phyloP scores from a whole-genome alignment of 2,113 vertebrate genomes.

The Tiliqua scincoides region DNA sequence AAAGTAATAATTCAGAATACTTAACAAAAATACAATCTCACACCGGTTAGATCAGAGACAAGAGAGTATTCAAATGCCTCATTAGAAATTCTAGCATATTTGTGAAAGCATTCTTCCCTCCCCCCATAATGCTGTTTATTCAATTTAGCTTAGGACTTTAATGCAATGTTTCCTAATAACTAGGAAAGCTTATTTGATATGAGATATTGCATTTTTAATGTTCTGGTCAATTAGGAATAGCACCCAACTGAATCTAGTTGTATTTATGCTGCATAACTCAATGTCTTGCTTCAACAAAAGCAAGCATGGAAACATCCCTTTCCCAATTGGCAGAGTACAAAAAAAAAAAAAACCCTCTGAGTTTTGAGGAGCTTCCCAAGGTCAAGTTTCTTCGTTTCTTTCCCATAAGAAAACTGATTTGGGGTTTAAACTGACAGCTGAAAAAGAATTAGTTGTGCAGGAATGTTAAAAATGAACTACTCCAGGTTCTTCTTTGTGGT shows the following conservation, averaged over 20 bases:
- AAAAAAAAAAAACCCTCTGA: background rate
- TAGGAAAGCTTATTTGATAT: background rate
- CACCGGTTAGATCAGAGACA: conserved; percentile 59
- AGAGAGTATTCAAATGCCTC: conserved; percentile 68
- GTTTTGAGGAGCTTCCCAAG: background rate
- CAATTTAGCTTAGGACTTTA: conserved; percentile 53
- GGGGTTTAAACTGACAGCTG: background rate
- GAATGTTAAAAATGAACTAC: background rate
- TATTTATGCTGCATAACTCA: background rate
- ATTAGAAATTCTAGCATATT: conserved; percentile 59
- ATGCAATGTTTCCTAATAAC: conserved; percentile 42
- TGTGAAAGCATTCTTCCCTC: conserved; percentile 50
- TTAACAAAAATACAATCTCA: conserved; percentile 58
- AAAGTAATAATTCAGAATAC: conserved; percentile 75
- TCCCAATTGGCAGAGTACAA: background rate
- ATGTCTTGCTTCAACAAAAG: background rate
- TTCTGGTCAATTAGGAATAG: background rate
- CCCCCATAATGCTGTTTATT: conserved; percentile 53
- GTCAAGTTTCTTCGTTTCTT: background rate
- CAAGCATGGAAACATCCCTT: background rate
- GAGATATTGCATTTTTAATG: background rate
- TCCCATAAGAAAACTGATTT: no score
- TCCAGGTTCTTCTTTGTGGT: background rate
- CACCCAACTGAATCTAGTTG: background rate
- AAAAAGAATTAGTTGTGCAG: background rate